Evolutionary conservation across 2,797 vertebrate genomes (phyloP).

Genomic region (Lepilemur ruficaudatus): DNA sequence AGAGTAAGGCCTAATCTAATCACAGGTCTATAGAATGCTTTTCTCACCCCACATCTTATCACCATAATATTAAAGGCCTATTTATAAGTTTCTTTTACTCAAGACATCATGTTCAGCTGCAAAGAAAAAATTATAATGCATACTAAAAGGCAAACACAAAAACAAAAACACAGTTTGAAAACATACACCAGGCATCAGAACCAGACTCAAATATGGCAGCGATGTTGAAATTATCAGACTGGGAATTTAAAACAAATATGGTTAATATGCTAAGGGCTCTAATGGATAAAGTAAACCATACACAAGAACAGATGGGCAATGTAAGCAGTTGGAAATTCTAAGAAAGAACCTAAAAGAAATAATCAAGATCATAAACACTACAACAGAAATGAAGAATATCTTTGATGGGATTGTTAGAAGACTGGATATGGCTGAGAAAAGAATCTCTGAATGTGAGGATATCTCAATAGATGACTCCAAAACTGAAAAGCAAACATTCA

Average conservation of each 20-base stretch:
- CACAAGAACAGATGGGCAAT: background rate
- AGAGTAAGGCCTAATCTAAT: background rate
- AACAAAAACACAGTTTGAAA: background rate
- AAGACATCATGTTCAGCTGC: background rate
- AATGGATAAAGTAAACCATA: background rate
- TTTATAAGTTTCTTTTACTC: background rate
- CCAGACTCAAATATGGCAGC: background rate
- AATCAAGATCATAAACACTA: background rate
- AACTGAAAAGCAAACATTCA: background rate
- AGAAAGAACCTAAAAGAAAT: background rate
- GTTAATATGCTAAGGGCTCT: background rate
- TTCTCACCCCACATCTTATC: background rate
- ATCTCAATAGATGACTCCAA: background rate
- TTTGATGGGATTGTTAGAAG: background rate
- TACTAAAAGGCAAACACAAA: background rate
- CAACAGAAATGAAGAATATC: background rate
- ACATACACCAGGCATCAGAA: background rate
- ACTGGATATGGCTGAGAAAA: background rate
- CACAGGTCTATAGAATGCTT: background rate
- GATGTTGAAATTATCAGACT: background rate
- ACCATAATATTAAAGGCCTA: background rate
- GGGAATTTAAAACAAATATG: background rate
- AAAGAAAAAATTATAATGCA: background rate
- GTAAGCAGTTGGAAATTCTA: conserved; percentile 1
- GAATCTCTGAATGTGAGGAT: background rate